Evolutionary conservation across 1,140 invertebrate species (phyloP).

Genomic region (Drosophila sucinea): DNA sequence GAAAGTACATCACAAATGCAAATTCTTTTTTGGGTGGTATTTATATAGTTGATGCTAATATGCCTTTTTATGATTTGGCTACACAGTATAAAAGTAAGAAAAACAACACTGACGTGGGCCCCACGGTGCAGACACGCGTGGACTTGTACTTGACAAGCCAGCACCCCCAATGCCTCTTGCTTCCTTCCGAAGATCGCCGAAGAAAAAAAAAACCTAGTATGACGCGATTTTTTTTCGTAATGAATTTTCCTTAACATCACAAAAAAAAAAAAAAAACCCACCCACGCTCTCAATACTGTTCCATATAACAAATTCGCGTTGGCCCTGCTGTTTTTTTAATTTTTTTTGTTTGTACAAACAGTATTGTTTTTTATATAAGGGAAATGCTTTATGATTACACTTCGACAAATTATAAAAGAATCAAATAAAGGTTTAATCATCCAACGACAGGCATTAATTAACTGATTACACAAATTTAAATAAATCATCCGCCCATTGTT

Average conservation of each 20-base stretch:
- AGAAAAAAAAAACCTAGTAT: slow-evolving; percentile 32
- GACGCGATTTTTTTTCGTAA: slow-evolving; percentile 55
- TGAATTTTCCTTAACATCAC: slow-evolving; percentile 58
- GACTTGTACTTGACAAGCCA: background rate
- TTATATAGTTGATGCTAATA: no score
- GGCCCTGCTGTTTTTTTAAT: background rate
- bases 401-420: no score
- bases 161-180: background rate
- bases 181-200: background rate
- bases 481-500: background rate
- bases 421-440: background rate
- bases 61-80: background rate
- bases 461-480: background rate
- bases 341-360: background rate
- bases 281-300: slow-evolving; percentile 1
- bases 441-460: background rate
- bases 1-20: no score
- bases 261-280: background rate
- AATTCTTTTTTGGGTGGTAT: no score
- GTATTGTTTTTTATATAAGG: background rate
- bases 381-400: background rate
- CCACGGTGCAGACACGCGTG: slow-evolving; percentile 10
- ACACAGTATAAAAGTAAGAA: background rate
- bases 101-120: background rate
- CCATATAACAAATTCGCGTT: background rate